Evolutionary conservation across 2,888 invertebrate species (phyloP), one percentile per base, ranked within the genome.

Genomic region (Anodontia alba): DNA sequence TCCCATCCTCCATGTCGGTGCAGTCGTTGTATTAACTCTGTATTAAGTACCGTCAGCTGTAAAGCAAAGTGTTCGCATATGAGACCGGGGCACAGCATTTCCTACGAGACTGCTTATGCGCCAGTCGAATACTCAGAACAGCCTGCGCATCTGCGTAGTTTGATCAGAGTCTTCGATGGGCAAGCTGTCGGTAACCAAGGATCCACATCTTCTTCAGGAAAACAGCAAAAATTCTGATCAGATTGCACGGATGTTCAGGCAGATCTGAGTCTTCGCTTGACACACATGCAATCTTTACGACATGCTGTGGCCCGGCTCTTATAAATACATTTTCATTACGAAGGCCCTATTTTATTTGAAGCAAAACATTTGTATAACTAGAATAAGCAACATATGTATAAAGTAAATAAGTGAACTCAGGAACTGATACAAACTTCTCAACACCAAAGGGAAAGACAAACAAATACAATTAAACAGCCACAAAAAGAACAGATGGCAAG

Each of bases 21-120:
- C n/a, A 80, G 29, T 15, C 51, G 49, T 70, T 78, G 42, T 46
- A 83, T 38, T n/a, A 76, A 46, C 15, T 78, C 75, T 15, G 69
- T 78, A 42, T 83, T 83, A 0, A 83, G n/a, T 1, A 78, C 31
- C 1, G 77, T 80, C n/a, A 83, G 46, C 83, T 83, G 75, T 57
- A 83, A 75, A 46, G 42, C 36, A 62, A 74, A 38, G 26, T 38
- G 38, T 12, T 8, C 38, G 12, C 38, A 38, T 38, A 8, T 5
- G 5, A 17, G 17, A 20, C 46, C 46, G 20, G 17, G 8, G n/a
- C 46, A 46, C 17, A 17, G n/a, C 17, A 46, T 20, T 12, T 12
- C 46, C 46, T 12, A 46, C 46, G 17, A 46, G 20, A 17, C 17
- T 3, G 20, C 38, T 15, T 46, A 20, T 15, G 46, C 20, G 46